Conservation (phyloP, 2,113 vertebrate species). For the Catagonus wagneri region DNA sequence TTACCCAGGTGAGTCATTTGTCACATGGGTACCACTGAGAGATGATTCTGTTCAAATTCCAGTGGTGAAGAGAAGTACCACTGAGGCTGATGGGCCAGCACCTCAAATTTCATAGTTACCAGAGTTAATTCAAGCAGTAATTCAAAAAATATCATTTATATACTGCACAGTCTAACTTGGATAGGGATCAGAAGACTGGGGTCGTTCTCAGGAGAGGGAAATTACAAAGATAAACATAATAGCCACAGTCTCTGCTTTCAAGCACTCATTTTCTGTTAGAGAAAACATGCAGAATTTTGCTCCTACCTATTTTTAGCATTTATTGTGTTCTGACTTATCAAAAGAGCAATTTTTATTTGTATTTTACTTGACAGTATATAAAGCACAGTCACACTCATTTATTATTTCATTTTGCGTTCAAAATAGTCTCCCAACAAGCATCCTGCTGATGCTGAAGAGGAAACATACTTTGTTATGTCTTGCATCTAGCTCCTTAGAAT, state of each 20-base stretch:
- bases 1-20: neutral
- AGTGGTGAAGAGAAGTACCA: neutral
- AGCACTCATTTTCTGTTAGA: neutral
- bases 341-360: constrained; percentile 56
- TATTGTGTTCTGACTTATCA: constrained; percentile 49
- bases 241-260: constrained; percentile 8
- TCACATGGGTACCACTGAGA: neutral
- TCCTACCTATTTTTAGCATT: constrained; percentile 13
- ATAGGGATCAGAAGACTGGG: neutral
- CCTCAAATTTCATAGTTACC: neutral
- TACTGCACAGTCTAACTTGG: neutral
- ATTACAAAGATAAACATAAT: neutral
- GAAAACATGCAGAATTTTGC: constrained; percentile 32
- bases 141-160: neutral
- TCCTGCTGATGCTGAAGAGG: neutral
- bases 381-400: constrained; percentile 38
- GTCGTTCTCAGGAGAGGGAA: neutral
- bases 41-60: neutral
- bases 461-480: neutral
- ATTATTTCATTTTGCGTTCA: constrained; percentile 64
- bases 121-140: neutral
- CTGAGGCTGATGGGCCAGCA: neutral
- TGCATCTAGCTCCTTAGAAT: neutral
- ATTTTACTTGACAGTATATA: neutral
- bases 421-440: neutral